Evolutionary conservation across 2,888 invertebrate species (phyloP), one percentile per base, ranked within the genome.

Genomic region (Rhamphomyia laevipes): DNA sequence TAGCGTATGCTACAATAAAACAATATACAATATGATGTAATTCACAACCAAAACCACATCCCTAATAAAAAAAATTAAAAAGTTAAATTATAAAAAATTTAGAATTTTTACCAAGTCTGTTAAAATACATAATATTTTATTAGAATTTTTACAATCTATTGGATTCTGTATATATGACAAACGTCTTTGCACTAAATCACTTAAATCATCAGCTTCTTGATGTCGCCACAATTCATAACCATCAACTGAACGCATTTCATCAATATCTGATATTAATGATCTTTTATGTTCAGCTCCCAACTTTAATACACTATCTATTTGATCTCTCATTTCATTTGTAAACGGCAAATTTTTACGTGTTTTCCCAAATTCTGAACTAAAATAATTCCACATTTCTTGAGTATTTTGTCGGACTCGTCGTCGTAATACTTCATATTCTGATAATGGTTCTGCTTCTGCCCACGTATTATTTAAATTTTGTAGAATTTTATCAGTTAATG

Each of bases 1-100:
- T 91, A 1, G 93, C 95, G 68, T 95, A 96, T 2, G 96, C 95
- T 57, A 95, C 86, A 64, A 96, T 84, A 58, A 97, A 83, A 67
- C 97, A 99, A 71, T 97, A 99, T 12, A 90, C 88, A 47, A 90
- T 87, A 70, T 99, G 97, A 73, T 99, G 99, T 16, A 99, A 74
- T 72, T 99, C 97, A 65, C 99, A 99, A 12, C 99, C 99, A 71
- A 93, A 99, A 13, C 99, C 99, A 71, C 99, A 99, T 46, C 96
- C 95, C 84, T 84, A n/a, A 65, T 18, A 50, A 51, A 37, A 23
- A 13, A 33, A 27, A 18, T 11, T 44, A 31, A 48, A 46, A n/a
- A n/a, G n/a, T n/a, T n/a, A n/a, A n/a, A n/a, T n/a, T n/a, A n/a
- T n/a, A n/a, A n/a, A n/a, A n/a, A n/a, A n/a, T n/a, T n/a, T n/a